Conservation (phyloP, 2,797 vertebrate species). For the Spinibarbus caldwelli region DNA sequence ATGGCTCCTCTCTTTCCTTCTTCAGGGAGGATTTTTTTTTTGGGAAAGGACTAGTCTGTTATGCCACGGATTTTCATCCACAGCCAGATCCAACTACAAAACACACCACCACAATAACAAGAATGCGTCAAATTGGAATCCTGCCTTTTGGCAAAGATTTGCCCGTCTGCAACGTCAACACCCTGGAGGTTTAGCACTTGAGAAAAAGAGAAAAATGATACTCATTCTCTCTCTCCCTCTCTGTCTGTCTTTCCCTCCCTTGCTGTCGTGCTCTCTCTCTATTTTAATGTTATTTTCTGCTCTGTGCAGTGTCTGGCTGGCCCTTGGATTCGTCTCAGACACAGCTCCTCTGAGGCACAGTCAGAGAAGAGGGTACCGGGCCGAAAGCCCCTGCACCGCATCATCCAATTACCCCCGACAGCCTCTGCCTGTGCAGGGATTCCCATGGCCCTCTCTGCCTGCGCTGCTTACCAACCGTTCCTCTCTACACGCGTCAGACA, state of each 20-base stretch:
- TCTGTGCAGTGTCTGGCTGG: conserved; percentile 47
- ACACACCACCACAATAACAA: conserved; percentile 36
- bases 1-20: background rate
- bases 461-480: conserved; percentile 32
- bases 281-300: conserved; percentile 49
- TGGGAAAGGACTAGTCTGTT: background rate
- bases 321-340: conserved; percentile 70
- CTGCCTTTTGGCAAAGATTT: conserved; percentile 51
- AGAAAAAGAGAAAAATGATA: conserved; percentile 46
- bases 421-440: conserved; percentile 56
- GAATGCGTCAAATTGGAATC: conserved; percentile 48
- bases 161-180: conserved; percentile 47
- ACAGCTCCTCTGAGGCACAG: conserved; percentile 55
- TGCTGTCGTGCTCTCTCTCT: conserved; percentile 18
- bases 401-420: conserved; percentile 74
- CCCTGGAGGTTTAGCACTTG: conserved; percentile 58
- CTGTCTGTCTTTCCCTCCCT: conserved; percentile 11
- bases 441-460: conserved; percentile 58
- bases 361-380: conserved; percentile 60
- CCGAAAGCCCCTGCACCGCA: conserved; percentile 66
- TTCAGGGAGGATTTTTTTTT: background rate
- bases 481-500: conserved; percentile 45
- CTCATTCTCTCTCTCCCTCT: conserved; percentile 28
- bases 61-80: conserved; percentile 24
- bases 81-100: conserved; percentile 37